Conservation (phyloP, 2,113 vertebrate species). For the Leptobrachium leishanense region DNA sequence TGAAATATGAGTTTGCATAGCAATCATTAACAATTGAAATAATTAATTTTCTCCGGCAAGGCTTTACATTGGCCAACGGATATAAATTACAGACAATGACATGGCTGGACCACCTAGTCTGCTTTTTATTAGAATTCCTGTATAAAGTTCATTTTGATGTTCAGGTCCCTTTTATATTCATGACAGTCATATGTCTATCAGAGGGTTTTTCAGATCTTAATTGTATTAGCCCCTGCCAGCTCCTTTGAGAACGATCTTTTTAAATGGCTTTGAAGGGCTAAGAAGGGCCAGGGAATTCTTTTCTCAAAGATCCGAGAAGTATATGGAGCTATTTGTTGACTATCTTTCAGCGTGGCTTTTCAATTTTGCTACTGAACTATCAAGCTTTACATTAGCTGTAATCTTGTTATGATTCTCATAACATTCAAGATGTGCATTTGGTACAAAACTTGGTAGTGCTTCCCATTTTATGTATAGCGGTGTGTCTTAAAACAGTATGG, state of each 20-base stretch:
- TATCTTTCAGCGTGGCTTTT: too few species aligned
- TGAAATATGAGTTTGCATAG: background rate
- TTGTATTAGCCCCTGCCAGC: background rate
- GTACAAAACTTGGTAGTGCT: too few species aligned
- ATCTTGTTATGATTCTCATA: too few species aligned
- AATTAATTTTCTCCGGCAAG: background rate
- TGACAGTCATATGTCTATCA: background rate
- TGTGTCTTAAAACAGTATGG: too few species aligned
- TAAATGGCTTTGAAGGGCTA: background rate
- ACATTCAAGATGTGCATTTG: too few species aligned
- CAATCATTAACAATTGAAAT: background rate
- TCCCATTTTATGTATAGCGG: too few species aligned
- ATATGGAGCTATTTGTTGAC: background rate
- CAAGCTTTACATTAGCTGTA: too few species aligned
- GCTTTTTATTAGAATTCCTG: background rate
- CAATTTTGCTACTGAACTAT: too few species aligned
- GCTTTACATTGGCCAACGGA: background rate
- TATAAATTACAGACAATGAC: background rate
- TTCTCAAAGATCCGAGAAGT: background rate
- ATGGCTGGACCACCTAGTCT: background rate
- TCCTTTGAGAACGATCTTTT: background rate
- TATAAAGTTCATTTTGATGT: background rate
- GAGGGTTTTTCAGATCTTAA: background rate
- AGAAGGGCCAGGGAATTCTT: background rate
- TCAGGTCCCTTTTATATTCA: background rate